These are phyloP conservation scores for Scleropages formosus DNA, from an alignment of 2,797 vertebrate genomes.

Conservation along the genomic window DNA sequence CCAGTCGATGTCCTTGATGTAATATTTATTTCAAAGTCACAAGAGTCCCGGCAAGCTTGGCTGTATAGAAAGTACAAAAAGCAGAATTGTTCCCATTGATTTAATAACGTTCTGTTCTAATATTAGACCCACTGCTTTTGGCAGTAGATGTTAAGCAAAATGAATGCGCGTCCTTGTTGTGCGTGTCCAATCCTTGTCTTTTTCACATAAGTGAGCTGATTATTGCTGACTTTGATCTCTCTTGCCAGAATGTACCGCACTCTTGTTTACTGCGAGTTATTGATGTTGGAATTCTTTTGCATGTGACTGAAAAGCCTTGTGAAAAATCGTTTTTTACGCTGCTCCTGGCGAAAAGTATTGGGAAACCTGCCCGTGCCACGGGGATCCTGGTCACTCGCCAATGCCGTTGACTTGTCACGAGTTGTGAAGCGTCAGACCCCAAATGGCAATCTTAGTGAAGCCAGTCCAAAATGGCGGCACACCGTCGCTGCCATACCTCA, in stretches of 20 bases:
- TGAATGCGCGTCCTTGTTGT: background rate
- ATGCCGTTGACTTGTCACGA: conserved; percentile 15
- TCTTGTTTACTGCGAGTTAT: background rate
- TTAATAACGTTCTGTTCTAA: background rate
- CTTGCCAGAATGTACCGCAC: background rate
- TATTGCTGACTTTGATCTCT: background rate
- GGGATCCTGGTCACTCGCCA: background rate
- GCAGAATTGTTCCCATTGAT: background rate
- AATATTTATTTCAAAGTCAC: background rate
- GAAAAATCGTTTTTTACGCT: conserved; percentile 1
- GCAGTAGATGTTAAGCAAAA: background rate
- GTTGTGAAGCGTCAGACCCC: conserved; percentile 2
- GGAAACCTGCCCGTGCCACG: background rate
- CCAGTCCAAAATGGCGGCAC: background rate
- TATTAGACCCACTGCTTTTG: background rate
- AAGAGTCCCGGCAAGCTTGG: background rate
- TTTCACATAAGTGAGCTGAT: conserved; percentile 5
- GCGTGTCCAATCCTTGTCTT: background rate
- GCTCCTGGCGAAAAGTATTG: conserved; percentile 7
- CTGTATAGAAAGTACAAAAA: background rate
- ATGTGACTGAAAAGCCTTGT: background rate
- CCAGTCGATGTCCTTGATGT: background rate
- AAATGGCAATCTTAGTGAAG: conserved; percentile 9
- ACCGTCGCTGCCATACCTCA: too few species aligned
- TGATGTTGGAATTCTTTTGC: background rate